Conservation (phyloP, 2,888 invertebrate genomes). For the Sicus ferrugineus region DNA sequence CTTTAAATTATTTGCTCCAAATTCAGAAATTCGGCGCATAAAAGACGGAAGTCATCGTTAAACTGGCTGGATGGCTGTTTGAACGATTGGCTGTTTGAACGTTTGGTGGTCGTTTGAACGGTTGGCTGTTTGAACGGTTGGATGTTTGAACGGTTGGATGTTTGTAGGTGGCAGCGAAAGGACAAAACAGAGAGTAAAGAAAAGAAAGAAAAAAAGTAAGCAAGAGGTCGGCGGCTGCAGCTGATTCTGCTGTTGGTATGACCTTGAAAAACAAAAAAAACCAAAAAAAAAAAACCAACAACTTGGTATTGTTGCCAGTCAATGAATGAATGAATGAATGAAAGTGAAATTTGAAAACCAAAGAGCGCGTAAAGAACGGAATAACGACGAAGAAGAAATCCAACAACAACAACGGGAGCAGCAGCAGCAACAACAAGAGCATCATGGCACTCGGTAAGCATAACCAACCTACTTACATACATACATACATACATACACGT, state of each 20-base stretch:
- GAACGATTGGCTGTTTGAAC: no score
- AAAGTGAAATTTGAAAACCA: slow-evolving; percentile 24
- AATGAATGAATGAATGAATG: slow-evolving; percentile 31
- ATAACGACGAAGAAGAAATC: background rate
- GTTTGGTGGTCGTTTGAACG: no score
- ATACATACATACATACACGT: background rate
- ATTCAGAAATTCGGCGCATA: slow-evolving; percentile 15
- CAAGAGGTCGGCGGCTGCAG: background rate
- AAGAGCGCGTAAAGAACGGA: slow-evolving; percentile 1
- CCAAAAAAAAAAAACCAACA: no score
- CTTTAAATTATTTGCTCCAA: slow-evolving; percentile 31
- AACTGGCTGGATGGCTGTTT: background rate
- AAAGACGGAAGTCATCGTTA: background rate
- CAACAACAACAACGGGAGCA: background rate
- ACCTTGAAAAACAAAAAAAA: slow-evolving; percentile 31
- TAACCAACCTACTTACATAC: no score
- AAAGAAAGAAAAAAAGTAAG: background rate
- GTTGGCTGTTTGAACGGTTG: no score
- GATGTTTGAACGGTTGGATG: no score
- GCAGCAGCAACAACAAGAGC: no score
- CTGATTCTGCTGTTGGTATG: slow-evolving; percentile 9
- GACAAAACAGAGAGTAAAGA: slow-evolving; percentile 1
- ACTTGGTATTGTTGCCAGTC: slow-evolving; percentile 18
- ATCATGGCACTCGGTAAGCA: no score
- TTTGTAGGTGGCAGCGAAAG: slow-evolving; percentile 6